Evolutionary conservation across 2,113 vertebrate genomes (phyloP), one percentile per base, ranked within the genome.

Genomic region (Calidris pugnax): DNA sequence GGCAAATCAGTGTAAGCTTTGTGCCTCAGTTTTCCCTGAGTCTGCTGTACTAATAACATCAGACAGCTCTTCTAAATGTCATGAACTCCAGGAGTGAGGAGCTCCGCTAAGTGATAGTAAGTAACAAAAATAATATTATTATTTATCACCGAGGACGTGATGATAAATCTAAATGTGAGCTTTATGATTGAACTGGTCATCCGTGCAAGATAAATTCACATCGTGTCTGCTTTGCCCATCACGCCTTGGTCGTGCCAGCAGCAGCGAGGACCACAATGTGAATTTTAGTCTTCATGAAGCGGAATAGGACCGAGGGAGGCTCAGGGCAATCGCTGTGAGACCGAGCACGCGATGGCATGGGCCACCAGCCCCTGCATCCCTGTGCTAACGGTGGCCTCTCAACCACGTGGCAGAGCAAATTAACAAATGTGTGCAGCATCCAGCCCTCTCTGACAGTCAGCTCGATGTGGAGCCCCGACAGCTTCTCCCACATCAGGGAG

Each of bases 321-420:
- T 74, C 33, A 7, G 59, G 63, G 83, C 35, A 43, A 73, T 4
- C 22, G 1, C 56, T 68, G 33, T 1, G 11, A 73, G 41, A 30
- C 6, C 0, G 1, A 86, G 37, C 51, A 43, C 0, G 0, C 3
- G 8, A 35, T 15, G 27, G n/a, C 32, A 41, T 0, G 0, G 50
- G 43, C 51, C 47, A 47, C 59, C 85, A 87, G 35, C 33, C 55
- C 14, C 35, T 69, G 27, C 85, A 26, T 63, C 59, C 56, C 85
- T 41, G 69, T 74, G 72, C 63, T 84, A 51, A 33, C 4, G 0
- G 1, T 83, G 84, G 48, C 78, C 86, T 81, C 72, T 88, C 27
- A 68, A 63, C 74, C 8, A 3, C 7, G 0, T 87, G 82, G 81
- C 87, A 93, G 72, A 91, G 68, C 17, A 22, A 39, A 90, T 92